Conservation (phyloP, 2,888 invertebrate species). For the Tetragonula carbonaria region DNA sequence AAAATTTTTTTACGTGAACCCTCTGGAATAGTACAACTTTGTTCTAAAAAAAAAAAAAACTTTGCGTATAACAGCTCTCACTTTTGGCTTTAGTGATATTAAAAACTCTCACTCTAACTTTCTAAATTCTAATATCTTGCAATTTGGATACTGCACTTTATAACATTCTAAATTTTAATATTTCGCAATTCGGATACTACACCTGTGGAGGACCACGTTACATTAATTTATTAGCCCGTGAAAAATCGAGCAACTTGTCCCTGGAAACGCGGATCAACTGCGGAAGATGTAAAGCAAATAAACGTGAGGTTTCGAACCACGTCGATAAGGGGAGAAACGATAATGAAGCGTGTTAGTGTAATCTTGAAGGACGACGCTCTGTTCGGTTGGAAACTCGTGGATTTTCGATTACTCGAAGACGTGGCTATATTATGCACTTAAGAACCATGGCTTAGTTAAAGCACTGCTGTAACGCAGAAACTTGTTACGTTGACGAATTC, state of each 20-base stretch:
- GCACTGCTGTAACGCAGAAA: constrained; percentile 2
- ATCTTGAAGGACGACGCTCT: constrained; percentile 31
- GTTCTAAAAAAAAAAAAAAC: too few relatives aligned
- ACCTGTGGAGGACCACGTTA: not conserved
- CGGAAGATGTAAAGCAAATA: constrained; percentile 8
- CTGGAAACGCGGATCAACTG: not conserved
- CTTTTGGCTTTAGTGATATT: too few relatives aligned
- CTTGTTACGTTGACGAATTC: constrained; percentile 12
- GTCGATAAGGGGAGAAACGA: constrained; percentile 24
- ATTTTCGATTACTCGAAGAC: constrained; percentile 28
- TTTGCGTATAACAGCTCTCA: too few relatives aligned
- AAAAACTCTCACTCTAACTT: too few relatives aligned
- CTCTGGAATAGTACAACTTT: too few relatives aligned
- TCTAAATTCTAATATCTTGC: too few relatives aligned
- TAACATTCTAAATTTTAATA: too few relatives aligned
- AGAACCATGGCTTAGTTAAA: constrained; percentile 21
- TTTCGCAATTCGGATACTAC: too few relatives aligned
- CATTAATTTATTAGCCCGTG: not conserved
- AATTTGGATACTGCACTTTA: too few relatives aligned
- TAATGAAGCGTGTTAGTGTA: constrained; percentile 31
- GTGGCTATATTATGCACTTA: constrained; percentile 24
- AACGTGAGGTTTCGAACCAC: constrained; percentile 9
- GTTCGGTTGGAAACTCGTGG: constrained; percentile 28
- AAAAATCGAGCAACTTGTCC: not conserved
- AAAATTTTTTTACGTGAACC: too few relatives aligned